A percentile compares a stretch with the other conserved stretches of the same genome.
These are phyloP conservation scores for Aphelenchoides besseyi DNA, from an alignment of 1,140 invertebrate species.

Conservation along the genomic window DNA sequence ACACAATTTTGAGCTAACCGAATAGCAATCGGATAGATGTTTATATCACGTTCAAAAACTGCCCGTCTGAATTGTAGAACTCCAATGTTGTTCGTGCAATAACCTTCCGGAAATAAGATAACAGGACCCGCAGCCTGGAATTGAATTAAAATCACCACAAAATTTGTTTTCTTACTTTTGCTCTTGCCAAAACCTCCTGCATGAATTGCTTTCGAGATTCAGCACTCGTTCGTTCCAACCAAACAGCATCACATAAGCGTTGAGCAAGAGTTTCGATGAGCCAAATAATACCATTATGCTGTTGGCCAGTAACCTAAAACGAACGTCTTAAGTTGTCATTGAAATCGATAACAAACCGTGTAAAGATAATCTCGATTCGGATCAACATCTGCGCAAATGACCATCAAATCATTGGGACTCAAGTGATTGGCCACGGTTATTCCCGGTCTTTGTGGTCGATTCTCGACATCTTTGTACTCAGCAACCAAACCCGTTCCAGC, in stretches of 20 bases:
- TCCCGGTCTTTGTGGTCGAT: slow-evolving; percentile 41
- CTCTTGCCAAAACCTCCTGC: slow-evolving; percentile 37
- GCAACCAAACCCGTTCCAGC: slow-evolving; percentile 43
- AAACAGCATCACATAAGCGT: slow-evolving; percentile 33
- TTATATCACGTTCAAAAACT: slow-evolving; percentile 42
- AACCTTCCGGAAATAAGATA: slow-evolving; percentile 49
- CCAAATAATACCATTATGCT: slow-evolving; percentile 43
- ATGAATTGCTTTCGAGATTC: slow-evolving; percentile 40
- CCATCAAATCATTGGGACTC: slow-evolving; percentile 45
- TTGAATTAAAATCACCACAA: no score
- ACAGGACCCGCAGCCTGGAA: slow-evolving; percentile 45
- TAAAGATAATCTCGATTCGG: slow-evolving; percentile 39
- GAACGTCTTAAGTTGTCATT: no score
- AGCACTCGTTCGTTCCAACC: slow-evolving; percentile 43
- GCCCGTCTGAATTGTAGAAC: slow-evolving; percentile 36
- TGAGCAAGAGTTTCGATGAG: slow-evolving; percentile 36
- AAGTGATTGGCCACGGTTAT: slow-evolving; percentile 47
- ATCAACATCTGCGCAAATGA: slow-evolving; percentile 44
- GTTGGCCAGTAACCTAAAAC: slow-evolving; percentile 48
- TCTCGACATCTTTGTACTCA: slow-evolving; percentile 36
- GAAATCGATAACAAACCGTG: no score
- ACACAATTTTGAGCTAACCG: slow-evolving; percentile 27
- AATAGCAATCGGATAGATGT: slow-evolving; percentile 49
- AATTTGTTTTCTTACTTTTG: no score
- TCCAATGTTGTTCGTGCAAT: slow-evolving; percentile 50